Base-by-base conservation (phyloP, 2,888 invertebrate species). In the Carabus problematicus region DNA sequence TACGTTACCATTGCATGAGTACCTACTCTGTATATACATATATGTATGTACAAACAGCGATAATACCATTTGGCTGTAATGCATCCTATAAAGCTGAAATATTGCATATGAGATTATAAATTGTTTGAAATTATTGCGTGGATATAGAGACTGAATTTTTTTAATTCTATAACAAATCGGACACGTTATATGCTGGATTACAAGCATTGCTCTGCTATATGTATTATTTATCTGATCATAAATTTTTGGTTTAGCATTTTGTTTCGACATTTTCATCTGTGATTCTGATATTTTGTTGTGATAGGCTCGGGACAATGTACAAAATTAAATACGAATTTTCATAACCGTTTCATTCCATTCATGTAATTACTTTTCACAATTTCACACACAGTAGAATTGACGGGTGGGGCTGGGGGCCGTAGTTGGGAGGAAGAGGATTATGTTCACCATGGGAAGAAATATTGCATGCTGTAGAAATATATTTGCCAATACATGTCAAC, bases 31-130 rank as follows among this genome's bases (percentile, higher is more conserved):
- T 29, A 6, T 29, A 29, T 29, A 29, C 6, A 29, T 29, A 19
- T 14, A 19, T 59, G 42, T 61, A 61, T 29, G 16, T 39, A 68
- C 68, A 68, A 68, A 68, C 68, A 68, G 59, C 69, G 69, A 62
- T 69, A 69, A 69, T 69, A 45, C 69, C 62, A 56, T 40, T 64
- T 49, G 56, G 42, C 66, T 55, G 69, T 69, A 69, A 69, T 69
- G 69, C 69, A 69, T 69, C 69, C 69, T 69, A 69, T 69, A 69
- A 69, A 69, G 45, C 69, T 69, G 62, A 69, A 69, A 69, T 69
- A 69, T 69, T 69, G 69, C 69, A 69, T 69, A 69, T 69, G 69
- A 69, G 69, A 69, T 69, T 69, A 69, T 69, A 69, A 69, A 69
- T 69, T 62, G 69, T 69, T 69, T 62, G 69, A 69, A 69, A 69